phyloP scores from a whole-genome alignment of 2,888 invertebrate genomes.

The Cephus rjabovi region DNA sequence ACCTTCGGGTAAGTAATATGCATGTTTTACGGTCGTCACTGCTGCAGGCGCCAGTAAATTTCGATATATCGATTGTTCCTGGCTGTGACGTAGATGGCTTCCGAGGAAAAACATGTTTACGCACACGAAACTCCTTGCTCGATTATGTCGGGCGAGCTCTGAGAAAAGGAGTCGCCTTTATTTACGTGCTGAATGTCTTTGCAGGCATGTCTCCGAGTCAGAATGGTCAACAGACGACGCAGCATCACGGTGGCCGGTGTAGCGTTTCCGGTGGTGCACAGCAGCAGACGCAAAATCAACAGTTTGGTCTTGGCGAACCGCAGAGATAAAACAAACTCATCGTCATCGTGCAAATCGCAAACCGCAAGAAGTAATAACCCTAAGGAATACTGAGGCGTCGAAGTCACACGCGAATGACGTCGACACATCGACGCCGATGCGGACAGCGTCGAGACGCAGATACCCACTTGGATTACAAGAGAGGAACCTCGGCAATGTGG shows the following conservation, averaged over 20 bases:
- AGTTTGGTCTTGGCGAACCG: conserved; percentile 62
- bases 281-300: conserved; percentile 58
- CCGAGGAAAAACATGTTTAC: not conserved
- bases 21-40: too few relatives aligned
- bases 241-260: conserved; percentile 68
- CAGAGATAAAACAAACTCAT: conserved; percentile 66
- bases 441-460: too few relatives aligned
- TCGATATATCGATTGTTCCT: too few relatives aligned
- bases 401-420: not conserved
- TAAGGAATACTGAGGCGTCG: not conserved
- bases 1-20: conserved; percentile 60
- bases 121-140: not conserved
- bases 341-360: not conserved
- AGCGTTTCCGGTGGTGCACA: conserved; percentile 56
- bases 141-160: too few relatives aligned
- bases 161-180: too few relatives aligned
- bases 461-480: too few relatives aligned
- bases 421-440: too few relatives aligned
- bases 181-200: conserved; percentile 10
- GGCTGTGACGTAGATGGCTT: not conserved
- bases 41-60: too few relatives aligned
- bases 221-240: conserved; percentile 62
- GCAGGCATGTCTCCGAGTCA: conserved; percentile 67
- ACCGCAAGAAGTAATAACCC: conserved; percentile 1
- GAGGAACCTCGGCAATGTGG: too few relatives aligned